These are phyloP conservation scores for Phalacrocorax carbo DNA, from an alignment of 2,113 vertebrate species.

Conservation along the genomic window DNA sequence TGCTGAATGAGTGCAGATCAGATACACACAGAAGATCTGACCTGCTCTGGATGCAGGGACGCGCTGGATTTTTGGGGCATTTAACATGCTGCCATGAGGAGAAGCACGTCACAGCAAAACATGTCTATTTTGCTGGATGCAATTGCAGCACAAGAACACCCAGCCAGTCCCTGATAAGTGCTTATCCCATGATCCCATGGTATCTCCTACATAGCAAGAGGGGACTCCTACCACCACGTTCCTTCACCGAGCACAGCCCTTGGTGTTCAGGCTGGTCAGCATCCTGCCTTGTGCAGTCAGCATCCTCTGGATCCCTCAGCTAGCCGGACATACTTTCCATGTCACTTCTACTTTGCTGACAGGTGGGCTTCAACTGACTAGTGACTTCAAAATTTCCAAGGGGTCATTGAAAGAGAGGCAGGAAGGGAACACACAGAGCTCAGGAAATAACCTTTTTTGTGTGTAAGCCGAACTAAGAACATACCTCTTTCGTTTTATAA, in stretches of 20 bases:
- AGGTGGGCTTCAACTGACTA: background rate
- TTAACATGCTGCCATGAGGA: background rate
- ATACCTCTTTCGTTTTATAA: background rate
- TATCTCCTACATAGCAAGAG: background rate
- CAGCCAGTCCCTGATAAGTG: background rate
- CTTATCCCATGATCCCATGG: background rate
- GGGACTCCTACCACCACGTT: background rate
- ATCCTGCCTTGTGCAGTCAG: accelerated
- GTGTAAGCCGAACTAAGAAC: background rate
- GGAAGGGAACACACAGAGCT: background rate
- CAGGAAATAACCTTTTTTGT: background rate
- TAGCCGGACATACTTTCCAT: background rate
- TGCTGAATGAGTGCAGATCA: background rate
- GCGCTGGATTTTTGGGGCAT: background rate
- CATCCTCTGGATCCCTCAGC: background rate
- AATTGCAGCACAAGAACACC: background rate
- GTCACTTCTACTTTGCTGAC: background rate
- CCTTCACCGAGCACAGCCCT: background rate
- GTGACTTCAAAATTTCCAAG: background rate
- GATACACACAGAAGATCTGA: background rate
- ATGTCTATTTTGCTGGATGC: background rate
- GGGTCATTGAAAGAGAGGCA: background rate
- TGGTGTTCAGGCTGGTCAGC: background rate
- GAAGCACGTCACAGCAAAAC: background rate
- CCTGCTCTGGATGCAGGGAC: accelerated